Percentiles rank a stretch among this genome's conserved stretches.
Evolutionary conservation across 2,888 invertebrate genomes (phyloP).

Genomic region (Chouioia cunea): DNA sequence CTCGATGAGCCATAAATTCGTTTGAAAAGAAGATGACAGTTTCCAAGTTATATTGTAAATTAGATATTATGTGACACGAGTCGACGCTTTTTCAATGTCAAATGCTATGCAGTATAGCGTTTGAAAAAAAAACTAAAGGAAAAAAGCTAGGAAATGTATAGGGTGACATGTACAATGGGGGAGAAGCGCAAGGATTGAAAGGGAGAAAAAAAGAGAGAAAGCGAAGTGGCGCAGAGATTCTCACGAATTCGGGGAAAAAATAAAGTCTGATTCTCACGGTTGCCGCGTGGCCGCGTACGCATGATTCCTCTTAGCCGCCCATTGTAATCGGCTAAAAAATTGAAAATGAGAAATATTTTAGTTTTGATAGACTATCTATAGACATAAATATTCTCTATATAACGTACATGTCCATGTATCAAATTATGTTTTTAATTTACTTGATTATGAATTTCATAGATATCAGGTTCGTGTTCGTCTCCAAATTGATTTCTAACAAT

Average conservation of each 20-base stretch:
- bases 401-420: not conserved
- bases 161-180: constrained; percentile 5
- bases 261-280: constrained; percentile 47
- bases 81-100: constrained; percentile 38
- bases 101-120: not conserved
- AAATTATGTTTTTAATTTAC: too few relatives aligned
- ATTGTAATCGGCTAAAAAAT: constrained; percentile 43
- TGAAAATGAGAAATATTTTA: constrained; percentile 32
- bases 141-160: not conserved
- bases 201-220: constrained; percentile 8
- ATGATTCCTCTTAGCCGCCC: constrained; percentile 29
- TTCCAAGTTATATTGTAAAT: constrained; percentile 33
- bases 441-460: too few relatives aligned
- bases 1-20: constrained; percentile 42
- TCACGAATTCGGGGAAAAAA: constrained; percentile 45
- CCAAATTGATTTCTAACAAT: too few relatives aligned
- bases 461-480: too few relatives aligned
- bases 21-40: constrained; percentile 13
- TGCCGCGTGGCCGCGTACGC: constrained; percentile 40
- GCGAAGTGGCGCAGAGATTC: constrained; percentile 26
- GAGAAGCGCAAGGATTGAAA: not conserved
- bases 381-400: constrained; percentile 32
- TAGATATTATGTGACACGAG: constrained; percentile 44
- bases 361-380: constrained; percentile 24
- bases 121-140: constrained; percentile 25